These are phyloP conservation scores for Cataglyphis livida DNA, from an alignment of 2,888 invertebrate species.

Conservation along the genomic window DNA sequence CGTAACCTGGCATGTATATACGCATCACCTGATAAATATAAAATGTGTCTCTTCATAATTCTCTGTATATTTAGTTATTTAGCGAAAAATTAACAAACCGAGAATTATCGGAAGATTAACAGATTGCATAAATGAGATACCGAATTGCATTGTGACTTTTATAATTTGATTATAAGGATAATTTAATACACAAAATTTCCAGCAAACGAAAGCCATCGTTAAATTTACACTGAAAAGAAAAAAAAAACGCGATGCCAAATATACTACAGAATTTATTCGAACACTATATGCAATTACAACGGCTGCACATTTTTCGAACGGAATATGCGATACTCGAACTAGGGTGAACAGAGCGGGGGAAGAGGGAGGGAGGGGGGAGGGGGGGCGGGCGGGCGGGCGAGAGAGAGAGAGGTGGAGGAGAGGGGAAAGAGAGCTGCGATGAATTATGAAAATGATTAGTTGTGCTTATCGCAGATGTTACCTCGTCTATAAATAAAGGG, in stretches of 20 bases:
- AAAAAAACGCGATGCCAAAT: neutral
- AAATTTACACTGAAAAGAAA: neutral
- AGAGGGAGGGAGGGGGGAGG: neutral
- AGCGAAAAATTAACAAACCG: neutral
- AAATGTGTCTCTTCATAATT: neutral
- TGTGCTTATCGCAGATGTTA: constrained; percentile 47
- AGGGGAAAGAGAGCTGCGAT: neutral
- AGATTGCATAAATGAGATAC: neutral
- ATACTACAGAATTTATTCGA: neutral
- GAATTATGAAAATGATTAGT: constrained; percentile 52
- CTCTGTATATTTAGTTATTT: neutral
- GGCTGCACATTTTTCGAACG: constrained; percentile 32
- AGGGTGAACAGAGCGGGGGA: constrained; percentile 9
- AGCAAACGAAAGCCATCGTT: neutral
- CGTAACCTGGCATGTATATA: constrained; percentile 20
- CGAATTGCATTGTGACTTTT: neutral
- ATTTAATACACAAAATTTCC: neutral
- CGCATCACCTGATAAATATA: constrained; percentile 3
- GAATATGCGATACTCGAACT: constrained; percentile 23
- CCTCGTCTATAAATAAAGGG: constrained; percentile 35
- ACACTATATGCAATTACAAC: constrained; percentile 9
- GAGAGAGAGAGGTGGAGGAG: neutral
- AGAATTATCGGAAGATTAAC: neutral
- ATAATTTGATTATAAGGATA: neutral
- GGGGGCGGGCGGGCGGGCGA: too few species aligned